Evolutionary conservation across 2,888 invertebrate genomes (phyloP).

Genomic region (Bombylius major): DNA sequence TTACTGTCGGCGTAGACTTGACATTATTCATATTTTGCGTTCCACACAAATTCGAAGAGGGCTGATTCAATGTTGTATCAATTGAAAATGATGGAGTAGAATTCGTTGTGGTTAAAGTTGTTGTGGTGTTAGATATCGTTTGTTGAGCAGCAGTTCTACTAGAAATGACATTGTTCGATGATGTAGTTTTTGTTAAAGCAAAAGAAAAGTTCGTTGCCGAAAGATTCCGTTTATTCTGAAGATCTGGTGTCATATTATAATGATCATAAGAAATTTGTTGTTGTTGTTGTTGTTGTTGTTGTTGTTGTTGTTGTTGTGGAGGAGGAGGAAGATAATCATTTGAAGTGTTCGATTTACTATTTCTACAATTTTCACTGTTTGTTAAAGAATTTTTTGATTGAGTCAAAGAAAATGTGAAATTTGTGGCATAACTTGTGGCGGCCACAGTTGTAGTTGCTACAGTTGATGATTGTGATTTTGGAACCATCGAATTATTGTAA

Average conservation of each 20-base stretch:
- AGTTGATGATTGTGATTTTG: neutral
- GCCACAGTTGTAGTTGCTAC: neutral
- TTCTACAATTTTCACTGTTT: constrained; percentile 3
- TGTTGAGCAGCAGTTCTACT: neutral
- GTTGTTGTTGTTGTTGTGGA: neutral
- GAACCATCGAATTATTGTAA: neutral
- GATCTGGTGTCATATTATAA: neutral
- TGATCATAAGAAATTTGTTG: neutral
- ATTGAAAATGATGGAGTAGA: constrained; percentile 8
- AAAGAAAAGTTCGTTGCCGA: constrained; percentile 10
- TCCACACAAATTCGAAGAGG: neutral
- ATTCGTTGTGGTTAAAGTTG: neutral
- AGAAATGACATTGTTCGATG: neutral
- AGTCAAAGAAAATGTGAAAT: constrained; percentile 14
- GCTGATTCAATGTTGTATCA: constrained; percentile 7
- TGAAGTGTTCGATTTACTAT: constrained; percentile 3
- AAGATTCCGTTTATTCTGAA: neutral
- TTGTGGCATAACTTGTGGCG: constrained; percentile 6
- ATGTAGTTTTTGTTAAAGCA: constrained; percentile 13
- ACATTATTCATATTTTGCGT: neutral
- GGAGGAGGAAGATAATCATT: constrained; percentile 1
- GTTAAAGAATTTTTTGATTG: constrained; percentile 12
- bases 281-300: neutral
- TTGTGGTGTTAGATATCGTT: neutral
- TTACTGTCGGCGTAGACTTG: neutral